Conservation (phyloP, 2,113 vertebrate species). For the Arenaria interpres region DNA sequence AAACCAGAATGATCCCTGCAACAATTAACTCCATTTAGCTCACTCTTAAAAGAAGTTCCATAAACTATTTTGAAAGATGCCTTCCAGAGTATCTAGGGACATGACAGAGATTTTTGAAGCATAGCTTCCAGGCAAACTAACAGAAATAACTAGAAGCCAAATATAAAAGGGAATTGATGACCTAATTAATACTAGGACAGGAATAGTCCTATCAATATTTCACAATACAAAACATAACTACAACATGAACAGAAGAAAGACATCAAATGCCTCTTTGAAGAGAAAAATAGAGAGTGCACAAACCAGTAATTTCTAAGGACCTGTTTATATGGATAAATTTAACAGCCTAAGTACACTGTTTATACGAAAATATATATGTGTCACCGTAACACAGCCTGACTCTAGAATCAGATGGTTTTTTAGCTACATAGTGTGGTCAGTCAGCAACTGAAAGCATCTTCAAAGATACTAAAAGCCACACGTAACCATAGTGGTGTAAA, state of each 20-base stretch:
- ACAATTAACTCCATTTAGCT: not conserved
- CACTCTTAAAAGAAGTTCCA: not conserved
- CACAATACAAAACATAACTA: not conserved
- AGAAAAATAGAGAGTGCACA: not conserved
- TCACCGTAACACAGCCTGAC: not conserved
- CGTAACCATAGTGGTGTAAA: not conserved
- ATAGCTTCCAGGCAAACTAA: not conserved
- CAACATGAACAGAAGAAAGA: not conserved
- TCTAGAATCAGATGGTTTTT: not conserved
- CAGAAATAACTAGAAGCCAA: not conserved
- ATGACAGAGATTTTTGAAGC: not conserved
- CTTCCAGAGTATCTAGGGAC: not conserved
- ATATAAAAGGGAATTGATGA: not conserved
- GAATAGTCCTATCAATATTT: not conserved
- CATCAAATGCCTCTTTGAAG: not conserved
- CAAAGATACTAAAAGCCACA: not conserved
- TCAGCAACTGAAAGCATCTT: not conserved
- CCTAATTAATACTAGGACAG: not conserved
- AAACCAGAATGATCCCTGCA: not conserved
- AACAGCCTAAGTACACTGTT: not conserved
- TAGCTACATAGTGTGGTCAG: not conserved
- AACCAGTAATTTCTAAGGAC: not conserved
- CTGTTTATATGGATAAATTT: not conserved
- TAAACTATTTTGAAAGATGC: not conserved
- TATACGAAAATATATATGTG: fast-evolving